These are phyloP conservation scores for Thamnophis elegans DNA, from an alignment of 2,797 vertebrate genomes.

Conservation along the genomic window DNA sequence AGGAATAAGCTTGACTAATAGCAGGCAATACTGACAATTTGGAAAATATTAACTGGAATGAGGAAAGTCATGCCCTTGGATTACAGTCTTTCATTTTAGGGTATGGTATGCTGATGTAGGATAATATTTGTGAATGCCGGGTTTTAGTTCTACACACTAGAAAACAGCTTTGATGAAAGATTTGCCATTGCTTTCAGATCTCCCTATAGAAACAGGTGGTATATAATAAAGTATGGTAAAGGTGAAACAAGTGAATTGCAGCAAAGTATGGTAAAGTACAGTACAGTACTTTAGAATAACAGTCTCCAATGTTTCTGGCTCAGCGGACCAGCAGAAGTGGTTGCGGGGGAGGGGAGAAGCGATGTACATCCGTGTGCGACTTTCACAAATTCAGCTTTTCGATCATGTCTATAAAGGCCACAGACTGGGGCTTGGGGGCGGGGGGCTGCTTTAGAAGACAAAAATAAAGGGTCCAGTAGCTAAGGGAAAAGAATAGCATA, in stretches of 20 bases:
- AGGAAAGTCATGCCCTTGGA: neutral
- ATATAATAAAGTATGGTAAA: neutral
- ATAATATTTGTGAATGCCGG: neutral
- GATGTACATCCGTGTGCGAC: accelerated
- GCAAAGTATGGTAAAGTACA: no score
- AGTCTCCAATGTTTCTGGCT: neutral
- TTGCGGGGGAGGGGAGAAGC: neutral
- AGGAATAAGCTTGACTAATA: neutral
- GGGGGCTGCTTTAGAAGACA: neutral
- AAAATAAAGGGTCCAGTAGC: neutral
- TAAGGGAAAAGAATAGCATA: neutral
- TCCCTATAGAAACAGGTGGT: neutral
- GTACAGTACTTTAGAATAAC: neutral
- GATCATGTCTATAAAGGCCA: neutral
- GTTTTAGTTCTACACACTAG: neutral
- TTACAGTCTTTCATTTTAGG: neutral
- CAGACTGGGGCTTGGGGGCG: neutral
- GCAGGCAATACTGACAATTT: neutral
- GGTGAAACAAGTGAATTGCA: no score
- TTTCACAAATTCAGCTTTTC: neutral
- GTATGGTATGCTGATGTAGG: neutral
- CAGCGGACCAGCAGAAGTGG: neutral
- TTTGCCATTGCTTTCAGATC: neutral
- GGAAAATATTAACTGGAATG: neutral
- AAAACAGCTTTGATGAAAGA: neutral